phyloP scores from a whole-genome alignment of 2,113 vertebrate species.

The Atherinomorus stipes region DNA sequence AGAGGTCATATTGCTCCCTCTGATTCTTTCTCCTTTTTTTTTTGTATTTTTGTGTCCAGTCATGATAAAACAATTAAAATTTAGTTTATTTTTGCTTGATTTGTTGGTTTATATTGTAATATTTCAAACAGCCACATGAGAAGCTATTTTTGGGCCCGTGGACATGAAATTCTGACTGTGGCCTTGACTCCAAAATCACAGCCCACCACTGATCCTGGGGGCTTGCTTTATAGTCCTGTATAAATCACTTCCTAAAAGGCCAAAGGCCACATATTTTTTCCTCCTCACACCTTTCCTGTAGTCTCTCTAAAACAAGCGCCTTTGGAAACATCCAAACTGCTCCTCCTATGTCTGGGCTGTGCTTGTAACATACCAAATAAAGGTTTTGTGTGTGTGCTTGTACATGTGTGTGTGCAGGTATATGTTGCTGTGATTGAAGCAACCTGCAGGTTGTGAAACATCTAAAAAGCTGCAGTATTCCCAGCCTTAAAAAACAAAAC shows the following conservation, averaged over 20 bases:
- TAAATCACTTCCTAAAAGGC: conserved; percentile 77
- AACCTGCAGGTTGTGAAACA: conserved; percentile 72
- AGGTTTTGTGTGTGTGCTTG: conserved; percentile 39
- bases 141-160: conserved; percentile 1
- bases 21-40: too few species aligned
- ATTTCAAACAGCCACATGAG: background rate
- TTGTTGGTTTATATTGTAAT: background rate
- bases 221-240: conserved; percentile 67
- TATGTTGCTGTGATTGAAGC: conserved; percentile 40
- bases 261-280: conserved; percentile 73
- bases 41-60: too few species aligned
- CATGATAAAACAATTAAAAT: too few species aligned
- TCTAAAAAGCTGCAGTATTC: conserved; percentile 71
- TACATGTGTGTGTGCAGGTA: conserved; percentile 1
- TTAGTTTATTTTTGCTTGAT: background rate
- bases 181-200: conserved; percentile 56
- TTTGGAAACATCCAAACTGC: conserved; percentile 71
- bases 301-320: conserved; percentile 63
- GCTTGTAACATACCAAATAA: conserved; percentile 69
- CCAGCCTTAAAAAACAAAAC: conserved; percentile 67
- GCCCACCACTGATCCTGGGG: conserved; percentile 53
- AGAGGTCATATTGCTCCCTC: too few species aligned
- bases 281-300: conserved; percentile 71
- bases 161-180: conserved; percentile 35
- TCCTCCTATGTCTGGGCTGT: conserved; percentile 65